Percentiles rank a stretch among this genome's conserved stretches.
Evolutionary conservation across 2,113 vertebrate genomes (phyloP).

Genomic region (Hyla sarda): DNA sequence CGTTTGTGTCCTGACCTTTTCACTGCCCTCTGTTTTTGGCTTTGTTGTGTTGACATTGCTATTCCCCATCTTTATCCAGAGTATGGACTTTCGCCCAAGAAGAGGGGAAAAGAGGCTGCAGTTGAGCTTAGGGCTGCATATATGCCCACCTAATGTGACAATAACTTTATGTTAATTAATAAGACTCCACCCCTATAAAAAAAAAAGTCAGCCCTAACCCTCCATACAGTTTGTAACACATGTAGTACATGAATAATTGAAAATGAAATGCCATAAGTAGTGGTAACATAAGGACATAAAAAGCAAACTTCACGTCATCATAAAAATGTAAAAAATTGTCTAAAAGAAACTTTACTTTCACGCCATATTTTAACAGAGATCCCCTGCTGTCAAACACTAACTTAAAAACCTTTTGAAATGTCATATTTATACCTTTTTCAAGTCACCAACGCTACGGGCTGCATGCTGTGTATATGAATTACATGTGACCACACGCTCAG

Average conservation of each 20-base stretch:
- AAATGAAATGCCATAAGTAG: neutral
- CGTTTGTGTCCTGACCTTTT: too few relatives aligned
- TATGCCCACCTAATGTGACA: too few relatives aligned
- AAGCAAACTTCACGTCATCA: neutral
- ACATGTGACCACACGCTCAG: constrained; percentile 40
- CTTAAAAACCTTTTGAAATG: constrained; percentile 56
- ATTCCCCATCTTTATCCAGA: too few relatives aligned
- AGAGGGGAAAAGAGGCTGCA: too few relatives aligned
- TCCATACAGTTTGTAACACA: neutral
- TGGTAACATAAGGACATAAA: neutral
- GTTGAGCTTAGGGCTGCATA: too few relatives aligned
- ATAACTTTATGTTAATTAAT: too few relatives aligned
- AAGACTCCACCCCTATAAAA: too few relatives aligned
- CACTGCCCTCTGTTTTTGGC: too few relatives aligned
- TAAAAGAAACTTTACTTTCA: constrained; percentile 42
- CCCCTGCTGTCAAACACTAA: constrained; percentile 40
- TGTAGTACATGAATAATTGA: neutral
- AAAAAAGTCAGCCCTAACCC: too few relatives aligned
- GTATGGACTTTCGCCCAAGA: too few relatives aligned
- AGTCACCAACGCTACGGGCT: neutral
- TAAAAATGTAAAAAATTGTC: constrained; percentile 11
- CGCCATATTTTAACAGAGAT: constrained; percentile 35
- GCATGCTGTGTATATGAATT: constrained; percentile 34
- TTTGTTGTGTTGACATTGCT: too few relatives aligned
- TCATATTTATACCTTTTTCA: constrained; percentile 51